Evolutionary conservation across 2,113 vertebrate species (phyloP), one percentile per base, ranked within the genome.

Genomic region (Opisthocomus hoazin): DNA sequence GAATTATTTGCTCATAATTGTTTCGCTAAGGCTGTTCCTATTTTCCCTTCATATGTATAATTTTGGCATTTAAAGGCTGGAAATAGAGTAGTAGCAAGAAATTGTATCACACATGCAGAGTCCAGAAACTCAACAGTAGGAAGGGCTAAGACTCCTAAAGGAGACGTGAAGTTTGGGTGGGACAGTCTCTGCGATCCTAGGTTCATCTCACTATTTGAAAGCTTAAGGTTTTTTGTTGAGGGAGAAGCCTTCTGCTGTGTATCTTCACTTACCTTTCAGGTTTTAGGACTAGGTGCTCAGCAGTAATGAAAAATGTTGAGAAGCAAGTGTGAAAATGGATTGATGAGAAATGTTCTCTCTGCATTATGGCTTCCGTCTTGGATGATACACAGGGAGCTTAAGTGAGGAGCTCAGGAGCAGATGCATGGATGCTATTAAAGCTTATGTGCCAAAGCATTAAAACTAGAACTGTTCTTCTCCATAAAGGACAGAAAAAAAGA

Each of bases 341-440:
- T 45, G 56, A 83, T 89, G 79, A 75, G 60, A 86, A 92, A 51
- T 75, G 23, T 78, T 77, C 86, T 78, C 23, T 84, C 27, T 81
- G 68, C 21, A 6, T 71, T 90, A 36, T 8, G 87, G 51, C 39
- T 92, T 80, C 64, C 0, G 0, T 77, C 80, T 71, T 96, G 92
- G 76, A 48, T 60, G 65, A 45, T 65, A 36, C 79, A 68, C 68
- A 34, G 79, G 56, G 76, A 86, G 74, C 41, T 87, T 68, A 61
- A 91, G 81, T 53, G 75, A 84, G 82, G 58, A 88, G 71, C 58
- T 81, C 69, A 71, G 77, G 89, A 96, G 88, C 92, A 96, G 94
- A 95, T 96, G 94, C 90, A 61, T 93, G 76, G 53, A 94, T 90
- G 73, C 80, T 89, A 75, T 92, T 95, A 90, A 81, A 94, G 79